Base-by-base conservation (phyloP, 1,140 invertebrate genomes). In the Whitmania pigra region DNA sequence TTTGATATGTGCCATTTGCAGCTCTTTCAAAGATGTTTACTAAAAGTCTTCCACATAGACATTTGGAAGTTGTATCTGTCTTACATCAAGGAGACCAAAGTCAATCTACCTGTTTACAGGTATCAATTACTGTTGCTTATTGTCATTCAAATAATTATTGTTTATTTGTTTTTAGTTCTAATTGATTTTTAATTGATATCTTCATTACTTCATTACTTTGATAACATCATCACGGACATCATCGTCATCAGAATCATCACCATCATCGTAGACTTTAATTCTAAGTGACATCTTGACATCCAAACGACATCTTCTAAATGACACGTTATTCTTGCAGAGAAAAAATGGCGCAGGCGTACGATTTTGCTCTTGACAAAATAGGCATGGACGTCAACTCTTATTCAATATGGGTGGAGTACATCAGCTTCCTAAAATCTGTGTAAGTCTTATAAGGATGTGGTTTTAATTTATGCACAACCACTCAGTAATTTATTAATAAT, bases 291-390 rank as follows among this genome's bases (percentile, higher is more conserved):
- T n/a, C n/a, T n/a, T n/a, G n/a, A n/a, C n/a, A n/a, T n/a, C n/a
- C n/a, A n/a, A n/a, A n/a, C n/a, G n/a, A n/a, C n/a, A n/a, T n/a
- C n/a, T n/a, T n/a, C n/a, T n/a, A 22, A 31, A 63, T 57, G 2
- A 31, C 11, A 11, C 2, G 2, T 22, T 63, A 63, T 25, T 73
- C 18, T 75, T 68, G 75, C 76, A 96, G 94, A 79, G 95, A 99
- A 82, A 99, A 97, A 85, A 96, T 99, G 91, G 94, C 94, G 0
- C 93, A 99, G 83, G 95, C 96, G 0, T 99, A 97, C 80, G 96
- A 99, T 82, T 99, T 98, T 85, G 95, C 97, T 0, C 82, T 99
- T 72, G 96, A 99, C 73, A 98, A 98, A 84, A 97, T 99, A 78
- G 97, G 97, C 2, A 90, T 97, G 88, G 95, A 98, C 78, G 91